A percentile compares a stretch with the other conserved stretches of the same genome.
phyloP scores from a whole-genome alignment of 2,113 vertebrate species.

The Colossoma macropomum region DNA sequence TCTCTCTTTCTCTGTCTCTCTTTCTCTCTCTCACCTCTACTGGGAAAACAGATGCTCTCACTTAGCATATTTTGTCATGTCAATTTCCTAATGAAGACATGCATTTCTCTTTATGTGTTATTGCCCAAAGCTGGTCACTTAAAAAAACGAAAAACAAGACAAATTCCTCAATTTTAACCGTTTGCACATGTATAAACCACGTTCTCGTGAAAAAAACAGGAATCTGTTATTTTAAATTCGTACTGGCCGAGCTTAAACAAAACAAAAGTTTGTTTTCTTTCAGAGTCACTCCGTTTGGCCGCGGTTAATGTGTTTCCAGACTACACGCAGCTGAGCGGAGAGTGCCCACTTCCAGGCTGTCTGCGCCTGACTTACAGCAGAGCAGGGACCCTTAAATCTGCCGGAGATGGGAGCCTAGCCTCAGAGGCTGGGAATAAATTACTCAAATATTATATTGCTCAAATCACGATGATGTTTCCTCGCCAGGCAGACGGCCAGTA shows the following conservation, averaged over 20 bases:
- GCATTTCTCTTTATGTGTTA: neutral
- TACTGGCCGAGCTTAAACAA: constrained; percentile 16
- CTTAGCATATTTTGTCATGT: constrained; percentile 8
- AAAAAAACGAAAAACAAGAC: constrained; percentile 9
- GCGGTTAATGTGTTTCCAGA: constrained; percentile 39
- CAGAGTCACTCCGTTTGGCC: constrained; percentile 33
- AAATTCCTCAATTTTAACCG: constrained; percentile 19
- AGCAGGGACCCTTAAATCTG: constrained; percentile 58
- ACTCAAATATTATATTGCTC: constrained; percentile 56
- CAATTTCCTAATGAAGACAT: constrained; percentile 41
- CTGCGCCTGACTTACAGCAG: constrained; percentile 49
- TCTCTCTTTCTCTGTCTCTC: neutral
- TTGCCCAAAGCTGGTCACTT: constrained; percentile 35
- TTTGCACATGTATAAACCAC: constrained; percentile 47
- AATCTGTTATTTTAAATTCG: constrained; percentile 57
- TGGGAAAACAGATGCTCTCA: constrained; percentile 37
- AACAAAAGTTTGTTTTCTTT: constrained; percentile 47
- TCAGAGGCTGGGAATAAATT: constrained; percentile 42
- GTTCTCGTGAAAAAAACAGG: constrained; percentile 4
- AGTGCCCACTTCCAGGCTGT: constrained; percentile 35
- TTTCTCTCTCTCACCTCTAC: constrained; percentile 2
- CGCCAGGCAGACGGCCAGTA: constrained; percentile 47
- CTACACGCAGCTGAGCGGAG: constrained; percentile 50
- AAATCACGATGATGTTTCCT: constrained; percentile 54
- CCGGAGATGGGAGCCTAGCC: constrained; percentile 36